Conservation (phyloP, 64 coral and sea anemone species). For the Acropora tenuis region DNA sequence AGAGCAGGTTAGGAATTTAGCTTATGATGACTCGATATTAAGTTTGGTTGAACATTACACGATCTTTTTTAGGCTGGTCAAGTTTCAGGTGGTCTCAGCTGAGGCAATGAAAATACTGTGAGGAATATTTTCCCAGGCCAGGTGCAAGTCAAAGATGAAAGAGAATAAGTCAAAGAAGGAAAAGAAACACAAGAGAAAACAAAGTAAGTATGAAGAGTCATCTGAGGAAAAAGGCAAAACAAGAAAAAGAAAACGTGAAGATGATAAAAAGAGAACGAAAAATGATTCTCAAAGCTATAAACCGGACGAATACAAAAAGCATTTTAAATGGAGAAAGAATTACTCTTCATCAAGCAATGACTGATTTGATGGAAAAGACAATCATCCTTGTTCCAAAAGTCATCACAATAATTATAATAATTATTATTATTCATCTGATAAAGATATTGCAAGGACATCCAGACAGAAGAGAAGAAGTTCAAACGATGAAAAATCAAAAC, state of each 20-base stretch:
- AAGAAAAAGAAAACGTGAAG: constrained; percentile 28
- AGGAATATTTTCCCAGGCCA: neutral
- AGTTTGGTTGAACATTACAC: no score
- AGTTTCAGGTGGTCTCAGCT: neutral
- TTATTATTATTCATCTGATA: constrained; percentile 48
- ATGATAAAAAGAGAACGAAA: neutral
- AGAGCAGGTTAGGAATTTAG: no score
- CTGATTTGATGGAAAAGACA: constrained; percentile 19
- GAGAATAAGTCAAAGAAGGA: constrained; percentile 74
- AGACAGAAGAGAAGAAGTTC: neutral
- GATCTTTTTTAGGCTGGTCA: neutral
- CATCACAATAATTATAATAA: no score
- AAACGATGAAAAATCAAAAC: neutral
- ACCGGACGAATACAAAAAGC: neutral
- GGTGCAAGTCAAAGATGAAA: neutral
- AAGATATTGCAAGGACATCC: neutral
- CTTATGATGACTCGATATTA: no score
- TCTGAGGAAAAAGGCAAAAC: neutral
- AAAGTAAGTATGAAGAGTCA: neutral
- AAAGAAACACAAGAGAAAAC: constrained; percentile 56
- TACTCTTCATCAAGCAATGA: constrained; percentile 23
- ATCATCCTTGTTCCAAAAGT: neutral
- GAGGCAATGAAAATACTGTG: constrained; percentile 11
- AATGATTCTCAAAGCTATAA: neutral
- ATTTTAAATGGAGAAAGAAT: constrained; percentile 24